Base-by-base conservation (phyloP, 2,888 invertebrate genomes). In the Mimas tiliae region DNA sequence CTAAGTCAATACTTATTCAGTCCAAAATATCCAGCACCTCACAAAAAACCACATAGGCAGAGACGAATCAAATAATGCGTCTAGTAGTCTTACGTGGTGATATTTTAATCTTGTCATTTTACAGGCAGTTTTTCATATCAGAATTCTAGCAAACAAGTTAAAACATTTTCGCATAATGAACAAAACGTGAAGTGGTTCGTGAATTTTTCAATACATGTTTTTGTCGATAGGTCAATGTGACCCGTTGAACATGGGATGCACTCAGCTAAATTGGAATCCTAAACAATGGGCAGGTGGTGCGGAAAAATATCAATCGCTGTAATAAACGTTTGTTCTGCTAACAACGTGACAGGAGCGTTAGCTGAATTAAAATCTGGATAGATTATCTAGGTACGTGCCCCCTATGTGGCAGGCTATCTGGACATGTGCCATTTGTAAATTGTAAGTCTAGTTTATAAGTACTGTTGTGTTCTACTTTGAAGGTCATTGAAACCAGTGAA, bases 261-360 rank as follows among this genome's bases (percentile, higher is more conserved):
- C 70, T 73, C 64, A 68, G 64, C 68, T 55, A 68, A 69, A 73
- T 73, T 72, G 68, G 69, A 71, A 67, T 50, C 52, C 69, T 69
- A 70, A 73, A 71, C 72, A 72, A 70, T 71, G 48, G 52, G 70
- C 73, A 74, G 74, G 74, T 75, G 73, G 64, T 67, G 69, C 63
- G 53, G 62, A 73, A 74, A 69, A 72, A 72, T 73, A 72, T 70
- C 73, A 74, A 74, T 73, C 38, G 67, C 63, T 65, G 65, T 71
- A 72, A 71, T 70, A 69, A 66, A 51, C 52, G 27, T 63, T 62
- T 66, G 65, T 51, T 38, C 42, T 58, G 42, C 42, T 48, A 63
- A 63, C 63, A 27, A 33, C 27, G 45, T 48, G 27, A 47, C 9
- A 14, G 45, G 19, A 58, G 19, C 11, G 48, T n/a, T 47, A 14